These are phyloP conservation scores for Aramus guarauna DNA, from an alignment of 2,113 vertebrate genomes.

Conservation along the genomic window DNA sequence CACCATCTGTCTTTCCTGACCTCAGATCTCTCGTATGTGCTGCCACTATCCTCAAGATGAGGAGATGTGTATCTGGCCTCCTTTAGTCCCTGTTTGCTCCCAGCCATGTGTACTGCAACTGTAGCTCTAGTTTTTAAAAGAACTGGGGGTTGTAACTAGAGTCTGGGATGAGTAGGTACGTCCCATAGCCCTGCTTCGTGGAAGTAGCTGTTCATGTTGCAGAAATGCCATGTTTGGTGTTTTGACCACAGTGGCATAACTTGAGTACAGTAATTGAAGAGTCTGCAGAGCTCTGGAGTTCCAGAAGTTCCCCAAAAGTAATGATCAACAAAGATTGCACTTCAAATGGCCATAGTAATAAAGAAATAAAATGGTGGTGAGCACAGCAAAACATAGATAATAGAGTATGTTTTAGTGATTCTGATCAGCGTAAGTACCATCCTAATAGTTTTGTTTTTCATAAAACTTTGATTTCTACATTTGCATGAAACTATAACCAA, in stretches of 20 bases:
- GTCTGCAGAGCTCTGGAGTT: neutral
- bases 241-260: neutral
- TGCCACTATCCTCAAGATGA: neutral
- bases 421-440: neutral
- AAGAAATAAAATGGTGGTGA: neutral
- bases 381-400: neutral
- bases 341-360: neutral
- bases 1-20: conserved; percentile 47
- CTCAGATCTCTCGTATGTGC: neutral
- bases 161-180: neutral
- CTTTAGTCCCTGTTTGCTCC: neutral
- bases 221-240: neutral
- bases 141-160: neutral
- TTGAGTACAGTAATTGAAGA: neutral
- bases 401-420: neutral
- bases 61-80: neutral
- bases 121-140: neutral
- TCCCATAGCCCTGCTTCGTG: neutral
- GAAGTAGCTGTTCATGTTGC: neutral
- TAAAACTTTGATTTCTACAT: neutral
- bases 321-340: neutral
- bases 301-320: neutral
- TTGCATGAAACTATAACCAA: neutral
- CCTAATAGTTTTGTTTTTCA: neutral
- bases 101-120: neutral